These are phyloP conservation scores for Peromyscus attwateri DNA, from an alignment of 2,797 vertebrate species.

Conservation along the genomic window DNA sequence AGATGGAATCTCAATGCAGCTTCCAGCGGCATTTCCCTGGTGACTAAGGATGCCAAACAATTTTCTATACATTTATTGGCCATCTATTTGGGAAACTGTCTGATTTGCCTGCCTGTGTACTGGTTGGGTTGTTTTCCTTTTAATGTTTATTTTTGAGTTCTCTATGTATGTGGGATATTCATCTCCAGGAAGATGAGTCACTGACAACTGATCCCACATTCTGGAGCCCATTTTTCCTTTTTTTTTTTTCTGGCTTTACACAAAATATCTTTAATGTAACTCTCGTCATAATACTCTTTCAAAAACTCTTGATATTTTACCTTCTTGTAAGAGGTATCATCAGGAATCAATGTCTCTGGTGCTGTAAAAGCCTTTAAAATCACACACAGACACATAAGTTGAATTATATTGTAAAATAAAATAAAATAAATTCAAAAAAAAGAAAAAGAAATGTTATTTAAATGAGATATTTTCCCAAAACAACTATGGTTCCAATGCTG, in stretches of 20 bases:
- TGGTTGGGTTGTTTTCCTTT: background rate
- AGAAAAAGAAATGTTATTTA: too few species aligned
- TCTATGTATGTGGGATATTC: background rate
- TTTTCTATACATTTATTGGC: background rate
- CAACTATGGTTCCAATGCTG: too few species aligned
- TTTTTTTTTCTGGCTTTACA: background rate
- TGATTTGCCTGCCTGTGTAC: background rate
- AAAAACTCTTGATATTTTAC: background rate
- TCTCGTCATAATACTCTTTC: background rate
- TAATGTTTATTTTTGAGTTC: background rate
- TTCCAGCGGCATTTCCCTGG: background rate
- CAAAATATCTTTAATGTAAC: background rate
- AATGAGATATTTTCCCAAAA: too few species aligned
- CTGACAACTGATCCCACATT: background rate
- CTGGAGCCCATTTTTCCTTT: background rate
- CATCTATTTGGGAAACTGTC: background rate
- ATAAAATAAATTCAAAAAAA: too few species aligned
- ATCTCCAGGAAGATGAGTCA: background rate
- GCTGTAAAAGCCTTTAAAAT: background rate
- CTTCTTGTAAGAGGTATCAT: background rate
- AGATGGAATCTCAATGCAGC: background rate
- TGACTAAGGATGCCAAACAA: background rate
- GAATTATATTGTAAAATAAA: too few species aligned
- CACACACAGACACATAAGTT: background rate
- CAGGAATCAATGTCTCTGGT: background rate